Conservation (phyloP, 1,140 invertebrate genomes). For the Lepidurus apus region DNA sequence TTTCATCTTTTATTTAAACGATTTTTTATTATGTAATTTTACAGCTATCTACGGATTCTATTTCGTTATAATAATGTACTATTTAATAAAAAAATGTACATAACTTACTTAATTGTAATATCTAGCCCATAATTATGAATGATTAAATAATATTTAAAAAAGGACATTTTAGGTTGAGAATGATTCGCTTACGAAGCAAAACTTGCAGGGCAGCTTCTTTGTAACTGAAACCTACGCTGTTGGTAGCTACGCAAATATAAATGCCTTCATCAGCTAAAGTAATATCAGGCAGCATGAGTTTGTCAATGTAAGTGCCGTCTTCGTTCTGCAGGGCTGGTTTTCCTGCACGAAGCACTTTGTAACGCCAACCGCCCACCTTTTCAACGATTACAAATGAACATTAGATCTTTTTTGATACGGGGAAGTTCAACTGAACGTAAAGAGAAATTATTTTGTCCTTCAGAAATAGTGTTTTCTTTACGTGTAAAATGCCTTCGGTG, state of each 20-base stretch:
- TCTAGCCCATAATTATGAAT: neutral
- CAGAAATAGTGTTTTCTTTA: neutral
- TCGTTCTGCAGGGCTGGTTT: conserved; percentile 27
- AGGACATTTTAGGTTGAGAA: no score
- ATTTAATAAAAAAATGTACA: neutral
- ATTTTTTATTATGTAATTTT: neutral
- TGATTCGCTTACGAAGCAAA: conserved; percentile 26
- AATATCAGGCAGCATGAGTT: conserved; percentile 29
- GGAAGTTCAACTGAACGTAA: neutral
- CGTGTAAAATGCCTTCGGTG: neutral
- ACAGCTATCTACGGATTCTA: neutral
- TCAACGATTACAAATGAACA: neutral
- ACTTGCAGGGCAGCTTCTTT: conserved; percentile 34
- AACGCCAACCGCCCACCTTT: conserved; percentile 33
- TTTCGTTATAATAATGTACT: neutral
- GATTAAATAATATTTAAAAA: no score
- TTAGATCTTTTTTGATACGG: neutral
- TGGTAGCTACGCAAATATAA: conserved; percentile 35
- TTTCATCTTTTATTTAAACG: neutral
- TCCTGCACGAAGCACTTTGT: conserved; percentile 31
- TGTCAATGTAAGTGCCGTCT: conserved; percentile 33
- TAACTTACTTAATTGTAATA: no score
- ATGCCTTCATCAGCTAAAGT: conserved; percentile 25
- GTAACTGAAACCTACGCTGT: conserved; percentile 30
- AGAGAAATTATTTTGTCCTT: neutral